A percentile compares a stretch with the other conserved stretches of the same genome.
Conservation (phyloP, 2,797 vertebrate genomes). For the Rhinophrynus dorsalis region DNA sequence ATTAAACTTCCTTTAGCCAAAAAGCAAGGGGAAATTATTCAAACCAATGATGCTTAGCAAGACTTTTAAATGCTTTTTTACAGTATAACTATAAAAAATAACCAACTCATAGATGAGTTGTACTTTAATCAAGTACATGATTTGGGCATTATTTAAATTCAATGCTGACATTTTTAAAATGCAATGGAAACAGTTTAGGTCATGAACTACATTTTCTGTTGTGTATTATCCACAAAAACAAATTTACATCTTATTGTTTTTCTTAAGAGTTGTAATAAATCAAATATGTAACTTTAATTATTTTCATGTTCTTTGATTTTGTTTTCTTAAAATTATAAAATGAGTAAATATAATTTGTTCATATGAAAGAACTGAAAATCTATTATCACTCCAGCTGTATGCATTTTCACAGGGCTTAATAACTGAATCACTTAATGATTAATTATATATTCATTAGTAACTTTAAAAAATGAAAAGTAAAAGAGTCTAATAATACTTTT, state of each 20-base stretch:
- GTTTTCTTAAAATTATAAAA: conserved; percentile 1
- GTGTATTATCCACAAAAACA: background rate
- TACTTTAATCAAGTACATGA: background rate
- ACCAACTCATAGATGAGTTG: background rate
- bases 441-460: conserved; percentile 29
- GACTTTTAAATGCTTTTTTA: too few species aligned
- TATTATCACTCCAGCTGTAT: conserved; percentile 16
- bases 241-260: background rate
- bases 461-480: conserved; percentile 22
- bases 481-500: conserved; percentile 9
- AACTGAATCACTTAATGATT: conserved; percentile 25
- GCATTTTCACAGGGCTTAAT: conserved; percentile 29
- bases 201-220: background rate
- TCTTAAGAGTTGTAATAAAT: conserved; percentile 13
- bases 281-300: conserved; percentile 31
- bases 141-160: background rate
- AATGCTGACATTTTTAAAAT: background rate
- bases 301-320: conserved; percentile 26
- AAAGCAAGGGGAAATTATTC: too few species aligned
- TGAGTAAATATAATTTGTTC: conserved; percentile 10
- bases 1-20: too few species aligned
- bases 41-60: too few species aligned
- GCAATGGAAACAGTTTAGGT: background rate
- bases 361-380: conserved; percentile 15
- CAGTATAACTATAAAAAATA: conserved; percentile 1